Evolutionary conservation across 2,113 vertebrate genomes (phyloP), one percentile per base, ranked within the genome.

Genomic region (Equus przewalskii): DNA sequence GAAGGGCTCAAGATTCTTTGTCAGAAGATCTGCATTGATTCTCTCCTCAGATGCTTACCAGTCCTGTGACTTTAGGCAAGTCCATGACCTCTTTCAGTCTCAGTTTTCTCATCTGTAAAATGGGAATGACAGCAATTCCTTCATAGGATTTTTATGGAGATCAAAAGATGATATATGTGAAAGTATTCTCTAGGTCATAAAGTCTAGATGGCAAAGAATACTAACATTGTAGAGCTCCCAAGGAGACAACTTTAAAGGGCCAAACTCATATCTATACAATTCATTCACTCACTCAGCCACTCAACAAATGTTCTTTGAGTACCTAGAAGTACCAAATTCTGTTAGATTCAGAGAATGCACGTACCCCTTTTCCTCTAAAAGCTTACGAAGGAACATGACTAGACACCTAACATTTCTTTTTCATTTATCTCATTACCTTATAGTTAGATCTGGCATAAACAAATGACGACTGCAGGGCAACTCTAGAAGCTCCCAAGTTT

Each of bases 161-260:
- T 44, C 6, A 26, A 46, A 92, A 83, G 36, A 46, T 36, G 65
- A 78, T 11, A 26, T 11, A 24, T 46, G 16, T 28, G 3, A 88
- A 84, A 88, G n/a, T 33, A 5, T 80, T 87, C 80, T 87, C 33
- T 13, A 44, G 58, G 24, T n/a, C 51, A 83, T 36, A 51, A 72
- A 79, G 84, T 79, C 49, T 49, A 93, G 86, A 79, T 54, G 6
- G 56, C 84, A 94, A 75, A 51, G 26, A 82, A 65, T n/a, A 92
- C 15, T 21, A 44, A 16, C 54, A 41, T 49, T 30, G 58, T 28
- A 94, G 84, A 89, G 36, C 26, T 78, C 54, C 67, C 33, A 62
- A 26, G 54, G 30, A 51, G 11, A 51, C 26, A 10, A 24, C 33
- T 80, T 18, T 51, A 56, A 69, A 30, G 26, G 41, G 10, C 18